Conservation (phyloP, 2,888 invertebrate genomes). For the Lycocerus yunnanus region DNA sequence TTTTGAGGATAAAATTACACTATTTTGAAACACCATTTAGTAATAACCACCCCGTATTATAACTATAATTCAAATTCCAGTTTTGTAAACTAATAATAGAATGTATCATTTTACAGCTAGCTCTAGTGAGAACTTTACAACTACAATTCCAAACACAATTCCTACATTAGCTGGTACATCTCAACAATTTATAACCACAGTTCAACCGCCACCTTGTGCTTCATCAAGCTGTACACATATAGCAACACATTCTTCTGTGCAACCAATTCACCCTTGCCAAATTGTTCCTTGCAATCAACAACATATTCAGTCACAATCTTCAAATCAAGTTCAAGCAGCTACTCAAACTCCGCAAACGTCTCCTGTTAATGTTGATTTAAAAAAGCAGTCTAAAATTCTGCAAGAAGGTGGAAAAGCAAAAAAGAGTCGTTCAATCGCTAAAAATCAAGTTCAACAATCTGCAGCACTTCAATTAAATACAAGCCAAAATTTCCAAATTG, state of each 20-base stretch:
- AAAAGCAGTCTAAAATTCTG: constrained; percentile 43
- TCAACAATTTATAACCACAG: constrained; percentile 42
- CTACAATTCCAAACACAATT: constrained; percentile 46
- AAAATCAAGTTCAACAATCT: constrained; percentile 55
- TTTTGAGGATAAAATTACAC: too few relatives aligned
- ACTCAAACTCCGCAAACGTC: constrained; percentile 64
- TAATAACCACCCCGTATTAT: too few relatives aligned
- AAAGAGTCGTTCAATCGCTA: constrained; percentile 51
- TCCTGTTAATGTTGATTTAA: constrained; percentile 45
- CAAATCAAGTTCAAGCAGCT: constrained; percentile 65
- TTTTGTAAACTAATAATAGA: background rate
- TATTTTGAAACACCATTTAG: too few relatives aligned
- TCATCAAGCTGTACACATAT: constrained; percentile 44
- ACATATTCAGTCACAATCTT: constrained; percentile 40
- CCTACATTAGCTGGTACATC: constrained; percentile 39
- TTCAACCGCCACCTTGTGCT: constrained; percentile 40
- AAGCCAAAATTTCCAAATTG: constrained; percentile 58
- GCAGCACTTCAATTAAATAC: constrained; percentile 55
- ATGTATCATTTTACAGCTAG: constrained; percentile 39
- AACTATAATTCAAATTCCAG: too few relatives aligned
- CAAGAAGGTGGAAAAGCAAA: constrained; percentile 52
- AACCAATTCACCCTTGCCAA: constrained; percentile 44
- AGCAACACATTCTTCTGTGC: constrained; percentile 32
- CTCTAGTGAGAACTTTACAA: constrained; percentile 46
- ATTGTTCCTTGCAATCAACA: constrained; percentile 46